Evolutionary conservation across 2,888 invertebrate species (phyloP), one percentile per base, ranked within the genome.

Genomic region (Carpatolechia fugitivella): DNA sequence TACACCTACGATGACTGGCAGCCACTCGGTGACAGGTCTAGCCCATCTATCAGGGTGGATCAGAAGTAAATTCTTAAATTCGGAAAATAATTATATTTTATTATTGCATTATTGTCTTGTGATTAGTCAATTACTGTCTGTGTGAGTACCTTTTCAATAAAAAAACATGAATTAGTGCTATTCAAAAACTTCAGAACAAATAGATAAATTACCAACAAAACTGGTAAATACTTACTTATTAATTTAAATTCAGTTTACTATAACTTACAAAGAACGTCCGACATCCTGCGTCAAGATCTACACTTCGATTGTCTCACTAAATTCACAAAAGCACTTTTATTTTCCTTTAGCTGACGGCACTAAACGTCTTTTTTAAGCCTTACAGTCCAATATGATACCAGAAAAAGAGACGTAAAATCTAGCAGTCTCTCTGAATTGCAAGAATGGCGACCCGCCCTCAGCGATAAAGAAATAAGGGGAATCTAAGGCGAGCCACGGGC

Each of bases 401-500:
- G 18, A 4, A 44, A 11, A 20, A 18, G 16, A 40, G 41, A 24
- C 10, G 24, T 24, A 44, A 44, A 44, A 24, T 20, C 13, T 8
- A 8, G 7, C 38, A n/a, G 36, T 38, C 13, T 7, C 10, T 13
- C n/a, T n/a, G 48, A 38, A 48, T 54, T 10, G 47, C 38, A 30
- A 54, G 38, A 31, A 38, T 35, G 30, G 52, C 10, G 41, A 31
- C 40, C 40, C 49, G 13, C 54, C 48, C 54, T 35, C 38, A 3
- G 20, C 29, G 20, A 44, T 29, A 29, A 44, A 11, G 29, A 24
- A 24, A 1, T 29, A 10, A 35, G 35, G 51, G 35, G 44, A 51
- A 55, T 52, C 56, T 56, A 24, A 52, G 47, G 31, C 38, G 16
- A 47, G 7, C 47, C 30, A 14, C 47, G 10, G 16, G 16, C 47